These are phyloP conservation scores for Ginglymostoma cirratum DNA, from an alignment of 2,113 vertebrate genomes.

Conservation along the genomic window DNA sequence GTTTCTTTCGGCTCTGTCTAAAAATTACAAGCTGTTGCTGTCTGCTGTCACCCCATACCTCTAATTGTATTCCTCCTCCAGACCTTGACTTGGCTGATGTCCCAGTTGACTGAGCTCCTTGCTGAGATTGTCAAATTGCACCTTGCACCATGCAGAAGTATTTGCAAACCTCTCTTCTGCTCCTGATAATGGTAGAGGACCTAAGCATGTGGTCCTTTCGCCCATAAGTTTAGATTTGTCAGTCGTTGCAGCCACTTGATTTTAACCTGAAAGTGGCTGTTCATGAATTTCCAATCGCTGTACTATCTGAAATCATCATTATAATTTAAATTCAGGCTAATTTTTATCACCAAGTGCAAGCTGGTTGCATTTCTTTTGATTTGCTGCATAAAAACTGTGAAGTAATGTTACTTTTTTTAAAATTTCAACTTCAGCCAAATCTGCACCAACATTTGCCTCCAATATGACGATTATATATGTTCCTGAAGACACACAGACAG, in stretches of 20 bases:
- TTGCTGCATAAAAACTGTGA: neutral
- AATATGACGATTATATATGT: neutral
- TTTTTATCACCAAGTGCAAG: neutral
- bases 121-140: neutral
- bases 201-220: neutral
- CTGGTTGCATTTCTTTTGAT: neutral
- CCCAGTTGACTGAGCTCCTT: neutral
- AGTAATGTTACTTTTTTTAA: neutral
- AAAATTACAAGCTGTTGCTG: neutral
- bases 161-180: neutral
- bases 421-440: neutral
- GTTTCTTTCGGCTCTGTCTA: neutral
- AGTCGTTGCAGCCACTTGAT: neutral
- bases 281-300: neutral
- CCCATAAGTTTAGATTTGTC: neutral
- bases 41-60: neutral
- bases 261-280: neutral
- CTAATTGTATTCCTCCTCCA: neutral
- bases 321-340: neutral
- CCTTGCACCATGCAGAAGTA: neutral
- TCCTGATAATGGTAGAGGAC: neutral
- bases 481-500: neutral
- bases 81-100: neutral
- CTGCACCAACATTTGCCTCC: accelerated
- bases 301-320: neutral